A percentile compares a stretch with the other conserved stretches of the same genome.
Conservation (phyloP, 2,888 invertebrate genomes). For the Tenthredo scrophulariae region DNA sequence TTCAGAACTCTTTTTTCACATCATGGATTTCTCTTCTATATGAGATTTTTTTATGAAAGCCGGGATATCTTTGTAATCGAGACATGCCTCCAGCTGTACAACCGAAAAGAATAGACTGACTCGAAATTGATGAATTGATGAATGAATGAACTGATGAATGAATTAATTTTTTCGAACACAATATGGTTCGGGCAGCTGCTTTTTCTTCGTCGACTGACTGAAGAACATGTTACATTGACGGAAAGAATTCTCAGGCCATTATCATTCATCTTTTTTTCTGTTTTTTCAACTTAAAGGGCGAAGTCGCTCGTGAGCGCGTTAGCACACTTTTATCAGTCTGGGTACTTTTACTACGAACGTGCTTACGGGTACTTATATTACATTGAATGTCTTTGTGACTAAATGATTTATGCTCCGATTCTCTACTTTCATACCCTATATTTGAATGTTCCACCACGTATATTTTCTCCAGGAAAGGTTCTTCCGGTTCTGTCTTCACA, state of each 20-base stretch:
- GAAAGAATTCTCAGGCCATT: background rate
- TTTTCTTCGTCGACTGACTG: background rate
- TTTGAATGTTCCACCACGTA: background rate
- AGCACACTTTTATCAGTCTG: conserved; percentile 10
- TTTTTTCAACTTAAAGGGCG: background rate
- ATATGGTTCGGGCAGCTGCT: background rate
- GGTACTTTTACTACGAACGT: conserved; percentile 15
- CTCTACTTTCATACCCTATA: background rate
- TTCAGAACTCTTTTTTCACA: background rate
- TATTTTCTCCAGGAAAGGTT: background rate
- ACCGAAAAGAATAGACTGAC: background rate
- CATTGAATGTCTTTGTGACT: conserved; percentile 39
- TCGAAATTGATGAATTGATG: background rate
- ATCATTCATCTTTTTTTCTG: conserved; percentile 3
- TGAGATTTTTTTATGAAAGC: background rate
- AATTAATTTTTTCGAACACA: too few relatives aligned
- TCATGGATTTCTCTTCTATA: background rate
- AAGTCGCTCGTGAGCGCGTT: conserved; percentile 12
- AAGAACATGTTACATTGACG: background rate
- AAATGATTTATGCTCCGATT: background rate
- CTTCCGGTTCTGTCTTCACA: conserved; percentile 18
- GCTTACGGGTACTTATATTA: conserved; percentile 23
- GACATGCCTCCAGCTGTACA: background rate
- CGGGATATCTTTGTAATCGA: background rate
- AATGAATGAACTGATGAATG: background rate